A percentile compares a stretch with the other conserved stretches of the same genome.
phyloP scores from a whole-genome alignment of 2,113 vertebrate genomes.

The Epinephelus fuscoguttatus region DNA sequence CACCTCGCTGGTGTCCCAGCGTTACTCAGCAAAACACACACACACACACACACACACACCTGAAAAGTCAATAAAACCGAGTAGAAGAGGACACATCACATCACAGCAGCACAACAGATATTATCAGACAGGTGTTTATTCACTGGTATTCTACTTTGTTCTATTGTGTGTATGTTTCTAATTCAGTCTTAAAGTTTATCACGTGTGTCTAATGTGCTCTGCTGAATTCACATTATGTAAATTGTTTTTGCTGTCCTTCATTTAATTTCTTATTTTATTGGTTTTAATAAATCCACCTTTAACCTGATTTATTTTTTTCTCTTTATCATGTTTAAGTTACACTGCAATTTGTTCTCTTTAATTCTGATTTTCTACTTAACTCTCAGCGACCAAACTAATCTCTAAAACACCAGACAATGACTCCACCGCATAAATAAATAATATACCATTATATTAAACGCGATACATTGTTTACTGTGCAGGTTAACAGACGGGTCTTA shows the following conservation, averaged over 20 bases:
- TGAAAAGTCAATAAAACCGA: not conserved
- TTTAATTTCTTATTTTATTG: too few species aligned
- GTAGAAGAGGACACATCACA: not conserved
- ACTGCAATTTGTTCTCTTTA: not conserved
- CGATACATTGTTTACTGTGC: not conserved
- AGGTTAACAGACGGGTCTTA: slow-evolving; percentile 23
- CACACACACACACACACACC: slow-evolving; percentile 27
- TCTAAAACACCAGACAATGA: not conserved
- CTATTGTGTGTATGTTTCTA: too few species aligned
- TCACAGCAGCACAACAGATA: not conserved
- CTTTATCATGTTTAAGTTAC: too few species aligned
- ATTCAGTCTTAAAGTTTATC: too few species aligned
- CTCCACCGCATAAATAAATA: not conserved
- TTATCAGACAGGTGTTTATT: not conserved
- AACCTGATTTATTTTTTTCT: too few species aligned
- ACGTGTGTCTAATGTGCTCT: too few species aligned
- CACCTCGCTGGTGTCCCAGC: not conserved
- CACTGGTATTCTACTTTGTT: too few species aligned
- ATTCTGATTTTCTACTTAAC: not conserved
- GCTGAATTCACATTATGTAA: too few species aligned
- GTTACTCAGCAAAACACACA: slow-evolving; percentile 25
- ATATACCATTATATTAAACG: not conserved
- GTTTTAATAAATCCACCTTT: too few species aligned
- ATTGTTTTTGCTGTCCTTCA: too few species aligned
- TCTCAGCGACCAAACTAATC: not conserved